Percentiles rank a stretch among this genome's conserved stretches.
Conservation (phyloP, 2,888 invertebrate species). For the Prosapia bicincta region DNA sequence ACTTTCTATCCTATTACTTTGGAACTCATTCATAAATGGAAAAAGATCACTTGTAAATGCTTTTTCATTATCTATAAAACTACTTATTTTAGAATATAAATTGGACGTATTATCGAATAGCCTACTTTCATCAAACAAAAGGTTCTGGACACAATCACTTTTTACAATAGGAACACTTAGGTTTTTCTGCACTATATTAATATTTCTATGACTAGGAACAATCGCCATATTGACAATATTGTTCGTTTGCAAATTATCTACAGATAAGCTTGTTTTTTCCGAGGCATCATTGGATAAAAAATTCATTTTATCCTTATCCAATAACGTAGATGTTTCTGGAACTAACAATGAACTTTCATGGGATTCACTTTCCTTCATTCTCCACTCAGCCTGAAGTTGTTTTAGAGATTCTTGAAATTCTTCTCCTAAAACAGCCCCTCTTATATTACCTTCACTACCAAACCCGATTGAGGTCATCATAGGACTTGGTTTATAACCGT, state of each 20-base stretch:
- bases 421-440: conserved; percentile 50
- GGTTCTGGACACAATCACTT: too few species aligned
- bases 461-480: conserved; percentile 44
- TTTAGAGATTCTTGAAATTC: conserved; percentile 55
- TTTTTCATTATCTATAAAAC: not conserved
- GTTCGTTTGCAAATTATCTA: not conserved
- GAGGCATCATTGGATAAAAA: conserved; percentile 45
- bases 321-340: conserved; percentile 23
- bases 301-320: conserved; percentile 38
- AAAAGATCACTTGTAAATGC: not conserved
- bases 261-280: conserved; percentile 37
- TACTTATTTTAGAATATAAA: not conserved
- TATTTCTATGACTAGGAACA: conserved; percentile 5
- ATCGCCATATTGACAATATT: not conserved
- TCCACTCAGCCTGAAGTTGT: conserved; percentile 45
- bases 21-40: not conserved
- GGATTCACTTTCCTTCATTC: conserved; percentile 30
- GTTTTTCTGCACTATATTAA: conserved; percentile 6
- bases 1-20: too few species aligned
- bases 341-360: conserved; percentile 18
- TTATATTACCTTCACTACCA: conserved; percentile 56
- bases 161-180: not conserved
- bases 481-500: conserved; percentile 42
- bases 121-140: too few species aligned
- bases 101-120: not conserved